Evolutionary conservation across 1,140 invertebrate species (phyloP), one percentile per base, ranked within the genome.

Genomic region (Drosophila subpulchrella): DNA sequence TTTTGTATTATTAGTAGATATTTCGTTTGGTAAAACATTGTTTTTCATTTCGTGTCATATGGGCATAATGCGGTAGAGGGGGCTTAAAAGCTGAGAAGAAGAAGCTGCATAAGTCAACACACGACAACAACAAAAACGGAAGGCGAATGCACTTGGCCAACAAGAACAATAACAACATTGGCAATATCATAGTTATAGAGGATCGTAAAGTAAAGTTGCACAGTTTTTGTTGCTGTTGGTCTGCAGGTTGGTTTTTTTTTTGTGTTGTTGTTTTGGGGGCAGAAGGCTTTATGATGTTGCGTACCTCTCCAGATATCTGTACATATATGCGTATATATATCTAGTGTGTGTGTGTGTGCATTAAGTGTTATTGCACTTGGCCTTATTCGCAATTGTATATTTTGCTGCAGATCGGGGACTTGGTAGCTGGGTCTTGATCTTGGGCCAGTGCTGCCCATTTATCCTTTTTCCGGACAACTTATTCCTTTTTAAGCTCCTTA

Each of bases 81-180:
- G 32, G 41, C 6, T 58, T 39, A 62, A 41, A 62, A 61, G 36
- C 59, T 42, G n/a, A 32, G 34, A 61, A 46, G 38, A 39, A 68
- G 78, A 76, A 62, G 79, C 79, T 82, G 74, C 79, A 81, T 63
- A 82, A 81, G 68, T 81, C 79, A 78, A 78, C 61, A 62, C 67
- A 56, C 54, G 48, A 65, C 51, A 81, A 72, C 44, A 81, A 65
- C 30, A 68, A 53, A 62, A 77, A 63, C 80, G 75, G 79, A 81
- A 81, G 79, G 79, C 79, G 79, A 81, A 82, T 82, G 80, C 75
- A 71, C 80, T 82, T 65, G 53, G 63, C 78, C 71, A 78, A 71
- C 75, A 60, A 70, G 54, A 65, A 77, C 36, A 74, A 60, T 53
- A 80, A 55, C 30, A 60, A 46, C 63, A 72, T 20, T 17, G 56